Evolutionary conservation across 2,797 vertebrate genomes (phyloP), one percentile per base, ranked within the genome.

Genomic region (Pseudotriccus pelzelni): DNA sequence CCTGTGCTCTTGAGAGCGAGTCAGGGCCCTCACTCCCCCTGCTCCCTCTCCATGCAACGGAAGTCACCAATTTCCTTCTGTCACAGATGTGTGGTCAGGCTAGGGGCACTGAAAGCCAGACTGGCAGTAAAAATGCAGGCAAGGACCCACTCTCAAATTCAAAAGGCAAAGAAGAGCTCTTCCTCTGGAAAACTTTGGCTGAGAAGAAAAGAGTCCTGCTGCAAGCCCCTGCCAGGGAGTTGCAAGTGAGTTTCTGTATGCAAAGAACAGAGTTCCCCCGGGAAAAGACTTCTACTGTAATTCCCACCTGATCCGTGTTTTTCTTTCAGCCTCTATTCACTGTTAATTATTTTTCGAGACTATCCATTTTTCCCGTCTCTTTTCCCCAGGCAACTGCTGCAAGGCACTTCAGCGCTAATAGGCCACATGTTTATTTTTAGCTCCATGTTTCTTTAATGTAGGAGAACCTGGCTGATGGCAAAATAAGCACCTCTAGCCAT

Each of bases 301-400:
- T 95, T 95, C 88, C 37, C 85, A 90, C 32, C n/a, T 90, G 67
- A 83, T 37, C 47, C 28, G 7, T 52, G 44, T 30, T 89, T 88
- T 87, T 76, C 63, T 87, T 91, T 81, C 85, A 59, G 58, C 9
- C 2, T 78, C 62, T 91, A 16, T 69, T 96, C 91, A 88, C 59
- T 76, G 58, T 89, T 96, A 92, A 94, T 96, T 95, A 93, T 86
- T 86, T 83, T 92, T 91, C 75, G 79, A 89, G 76, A 27, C 76
- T 84, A 66, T 68, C 68, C 49, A 46, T 73, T 91, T 88, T 70
- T 96, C 73, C 67, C 56, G 50, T 50, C 80, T 88, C 72, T 89
- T 90, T 79, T 73, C 84, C 91, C 79, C 46, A 87, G 73, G 94
- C 94, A 90, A 46, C 88, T 81, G 76, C 87, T 92, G 14, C 4